A percentile compares a stretch with the other conserved stretches of the same genome.
Conservation (phyloP, 2,888 invertebrate species). For the Ecdyonurus torrentis region DNA sequence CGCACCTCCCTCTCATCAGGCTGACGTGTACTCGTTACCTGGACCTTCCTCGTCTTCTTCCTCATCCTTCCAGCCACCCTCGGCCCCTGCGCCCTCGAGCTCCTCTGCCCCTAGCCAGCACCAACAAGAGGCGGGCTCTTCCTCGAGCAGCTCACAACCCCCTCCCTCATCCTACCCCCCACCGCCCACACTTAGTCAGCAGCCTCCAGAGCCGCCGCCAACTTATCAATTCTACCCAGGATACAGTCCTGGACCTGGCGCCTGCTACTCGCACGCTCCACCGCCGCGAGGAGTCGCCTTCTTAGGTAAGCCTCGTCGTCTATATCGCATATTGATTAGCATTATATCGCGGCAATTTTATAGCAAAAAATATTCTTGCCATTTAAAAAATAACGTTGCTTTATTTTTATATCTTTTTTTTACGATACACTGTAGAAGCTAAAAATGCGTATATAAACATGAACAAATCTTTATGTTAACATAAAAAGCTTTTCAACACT, state of each 20-base stretch:
- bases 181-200: constrained; percentile 9
- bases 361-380: no score
- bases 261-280: constrained; percentile 40
- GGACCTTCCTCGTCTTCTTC: constrained; percentile 9
- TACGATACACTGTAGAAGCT: no score
- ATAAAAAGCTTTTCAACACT: no score
- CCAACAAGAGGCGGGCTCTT: constrained; percentile 23
- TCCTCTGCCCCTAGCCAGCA: constrained; percentile 3
- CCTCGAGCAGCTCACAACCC: constrained; percentile 19
- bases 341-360: no score
- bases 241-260: constrained; percentile 28
- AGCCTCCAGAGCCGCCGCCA: constrained; percentile 11
- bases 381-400: no score
- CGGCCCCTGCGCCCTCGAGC: constrained; percentile 5
- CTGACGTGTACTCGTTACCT: constrained; percentile 3
- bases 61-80: constrained; percentile 8
- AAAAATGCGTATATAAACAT: no score
- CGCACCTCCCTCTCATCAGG: constrained; percentile 4
- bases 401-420: no score
- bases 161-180: constrained; percentile 9
- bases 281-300: constrained; percentile 43
- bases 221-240: constrained; percentile 20
- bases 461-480: no score
- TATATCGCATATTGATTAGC: no score
- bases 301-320: constrained; percentile 36